A percentile compares a stretch with the other conserved stretches of the same genome.
Conservation (phyloP, 2,888 invertebrate genomes). For the Zaprionus bogoriensis region DNA sequence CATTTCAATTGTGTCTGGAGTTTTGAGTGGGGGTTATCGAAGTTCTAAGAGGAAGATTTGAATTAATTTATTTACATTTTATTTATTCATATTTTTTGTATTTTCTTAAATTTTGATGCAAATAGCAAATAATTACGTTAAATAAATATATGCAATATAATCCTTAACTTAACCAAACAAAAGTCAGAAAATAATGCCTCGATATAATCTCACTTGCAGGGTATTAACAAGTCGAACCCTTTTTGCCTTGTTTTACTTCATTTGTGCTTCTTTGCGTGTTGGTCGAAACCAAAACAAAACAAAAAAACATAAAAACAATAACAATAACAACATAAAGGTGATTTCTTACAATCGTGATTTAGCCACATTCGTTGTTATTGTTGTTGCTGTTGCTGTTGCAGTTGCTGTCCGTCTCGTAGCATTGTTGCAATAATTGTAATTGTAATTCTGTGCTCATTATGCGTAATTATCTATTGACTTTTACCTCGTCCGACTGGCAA, state of each 20-base stretch:
- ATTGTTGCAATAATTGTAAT: conserved; percentile 46
- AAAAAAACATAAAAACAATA: conserved; percentile 14
- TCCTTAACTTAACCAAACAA: too few relatives aligned
- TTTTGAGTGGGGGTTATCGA: neutral
- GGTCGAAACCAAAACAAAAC: conserved; percentile 36
- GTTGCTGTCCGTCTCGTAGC: conserved; percentile 14
- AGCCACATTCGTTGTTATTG: conserved; percentile 31
- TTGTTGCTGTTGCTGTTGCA: conserved; percentile 9
- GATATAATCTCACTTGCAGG: neutral
- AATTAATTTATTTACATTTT: too few relatives aligned
- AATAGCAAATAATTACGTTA: too few relatives aligned
- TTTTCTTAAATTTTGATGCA: too few relatives aligned
- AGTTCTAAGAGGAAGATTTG: neutral
- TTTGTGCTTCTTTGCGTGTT: conserved; percentile 64
- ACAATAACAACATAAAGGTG: conserved; percentile 31
- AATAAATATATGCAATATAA: too few relatives aligned
- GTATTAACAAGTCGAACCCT: conserved; percentile 1
- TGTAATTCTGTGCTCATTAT: conserved; percentile 50
- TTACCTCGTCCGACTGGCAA: conserved; percentile 4
- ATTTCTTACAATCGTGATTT: conserved; percentile 66
- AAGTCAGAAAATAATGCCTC: neutral
- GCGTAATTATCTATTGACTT: conserved; percentile 35
- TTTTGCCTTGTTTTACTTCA: conserved; percentile 13
- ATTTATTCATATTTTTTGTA: too few relatives aligned
- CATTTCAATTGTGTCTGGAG: neutral